A percentile compares a stretch with the other conserved stretches of the same genome.
These are phyloP conservation scores for Podargus strigoides DNA, from an alignment of 2,797 vertebrate species.

Conservation along the genomic window DNA sequence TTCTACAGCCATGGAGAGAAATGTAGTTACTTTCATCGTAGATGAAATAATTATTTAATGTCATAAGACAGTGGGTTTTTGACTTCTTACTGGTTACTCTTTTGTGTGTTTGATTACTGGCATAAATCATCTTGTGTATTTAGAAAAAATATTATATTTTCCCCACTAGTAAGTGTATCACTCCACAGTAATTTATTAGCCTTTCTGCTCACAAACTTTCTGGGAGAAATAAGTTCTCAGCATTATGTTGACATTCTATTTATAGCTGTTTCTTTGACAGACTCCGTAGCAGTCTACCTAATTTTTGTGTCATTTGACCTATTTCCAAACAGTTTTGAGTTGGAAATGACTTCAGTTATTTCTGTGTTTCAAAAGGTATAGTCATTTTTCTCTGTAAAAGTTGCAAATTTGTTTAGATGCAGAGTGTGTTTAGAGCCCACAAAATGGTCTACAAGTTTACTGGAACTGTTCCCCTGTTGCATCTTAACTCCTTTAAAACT, in stretches of 20 bases:
- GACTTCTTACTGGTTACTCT: background rate
- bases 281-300: background rate
- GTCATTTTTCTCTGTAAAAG: background rate
- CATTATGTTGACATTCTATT: background rate
- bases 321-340: background rate
- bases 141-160: background rate
- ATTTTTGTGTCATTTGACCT: background rate
- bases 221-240: background rate
- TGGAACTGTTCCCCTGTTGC: background rate
- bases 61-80: background rate
- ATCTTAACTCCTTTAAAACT: background rate
- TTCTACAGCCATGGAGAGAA: rapidly evolving
- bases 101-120: background rate
- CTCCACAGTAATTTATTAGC: background rate
- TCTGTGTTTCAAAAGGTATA: background rate
- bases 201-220: background rate
- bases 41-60: background rate
- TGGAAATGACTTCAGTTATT: background rate
- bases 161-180: background rate
- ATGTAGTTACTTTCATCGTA: background rate
- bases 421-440: background rate
- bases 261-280: background rate
- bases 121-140: background rate
- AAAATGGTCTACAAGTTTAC: background rate
- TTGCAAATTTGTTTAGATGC: background rate